Evolutionary conservation across 2,113 vertebrate species (phyloP).

Genomic region (Lutjanus erythropterus): DNA sequence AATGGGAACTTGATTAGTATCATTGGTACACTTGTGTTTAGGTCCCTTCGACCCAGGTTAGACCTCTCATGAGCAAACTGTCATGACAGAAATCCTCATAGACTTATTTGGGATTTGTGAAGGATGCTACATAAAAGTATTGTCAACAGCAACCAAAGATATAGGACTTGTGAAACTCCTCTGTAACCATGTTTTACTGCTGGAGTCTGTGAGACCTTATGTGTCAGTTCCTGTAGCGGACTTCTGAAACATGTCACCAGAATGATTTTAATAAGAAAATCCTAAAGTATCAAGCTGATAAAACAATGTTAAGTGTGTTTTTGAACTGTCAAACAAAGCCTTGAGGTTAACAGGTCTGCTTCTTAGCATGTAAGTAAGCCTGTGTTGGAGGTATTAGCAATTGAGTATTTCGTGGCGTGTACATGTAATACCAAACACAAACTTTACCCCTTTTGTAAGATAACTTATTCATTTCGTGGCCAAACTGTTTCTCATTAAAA

Average conservation of each 20-base stretch:
- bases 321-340: conserved; percentile 18
- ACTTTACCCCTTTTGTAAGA: conserved; percentile 18
- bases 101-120: not conserved
- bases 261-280: not conserved
- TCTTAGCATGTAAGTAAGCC: conserved; percentile 12
- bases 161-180: not conserved
- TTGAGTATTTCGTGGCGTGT: conserved; percentile 1
- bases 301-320: not conserved
- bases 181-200: not conserved
- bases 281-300: not conserved
- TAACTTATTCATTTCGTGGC: conserved; percentile 39
- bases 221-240: not conserved
- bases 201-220: not conserved
- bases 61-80: not conserved
- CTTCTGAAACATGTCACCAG: not conserved
- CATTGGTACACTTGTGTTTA: too few species aligned
- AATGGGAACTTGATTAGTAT: too few species aligned
- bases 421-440: conserved; percentile 21
- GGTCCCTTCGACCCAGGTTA: not conserved
- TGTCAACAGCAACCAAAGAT: not conserved
- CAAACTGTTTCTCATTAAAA: conserved; percentile 69
- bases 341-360: not conserved
- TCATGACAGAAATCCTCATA: not conserved
- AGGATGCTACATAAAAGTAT: not conserved
- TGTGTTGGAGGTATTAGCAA: not conserved